Evolutionary conservation across 2,888 invertebrate genomes (phyloP).

Genomic region (Eupithecia vulgata): DNA sequence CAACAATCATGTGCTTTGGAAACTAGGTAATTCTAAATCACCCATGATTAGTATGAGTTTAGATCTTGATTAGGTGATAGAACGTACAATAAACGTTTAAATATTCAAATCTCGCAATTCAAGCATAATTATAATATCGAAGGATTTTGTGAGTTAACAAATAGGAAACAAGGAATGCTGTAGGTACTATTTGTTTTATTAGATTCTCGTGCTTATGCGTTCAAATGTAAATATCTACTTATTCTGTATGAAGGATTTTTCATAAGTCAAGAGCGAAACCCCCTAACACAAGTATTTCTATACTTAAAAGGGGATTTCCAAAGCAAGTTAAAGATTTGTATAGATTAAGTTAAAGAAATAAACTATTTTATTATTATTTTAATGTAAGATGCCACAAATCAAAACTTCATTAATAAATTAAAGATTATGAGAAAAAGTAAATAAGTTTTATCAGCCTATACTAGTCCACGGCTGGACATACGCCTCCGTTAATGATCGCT

Average conservation of each 20-base stretch:
- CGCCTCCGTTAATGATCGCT: too few species aligned
- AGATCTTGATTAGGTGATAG: conserved; percentile 23
- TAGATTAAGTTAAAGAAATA: too few species aligned
- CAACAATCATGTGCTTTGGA: conserved; percentile 21
- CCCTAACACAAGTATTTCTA: too few species aligned
- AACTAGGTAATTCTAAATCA: conserved; percentile 29
- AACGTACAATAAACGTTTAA: conserved; percentile 11
- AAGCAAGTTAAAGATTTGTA: too few species aligned
- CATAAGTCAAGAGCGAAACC: too few species aligned
- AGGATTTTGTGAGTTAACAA: background rate
- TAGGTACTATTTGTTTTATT: too few species aligned
- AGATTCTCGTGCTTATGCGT: background rate
- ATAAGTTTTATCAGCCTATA: too few species aligned
- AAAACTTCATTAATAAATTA: background rate
- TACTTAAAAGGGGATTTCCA: too few species aligned
- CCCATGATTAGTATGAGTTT: conserved; percentile 25
- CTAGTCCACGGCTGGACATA: too few species aligned
- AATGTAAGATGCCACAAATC: background rate
- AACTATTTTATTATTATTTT: too few species aligned
- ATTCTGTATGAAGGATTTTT: too few species aligned
- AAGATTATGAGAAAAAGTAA: background rate
- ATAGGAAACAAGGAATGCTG: background rate
- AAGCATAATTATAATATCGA: background rate
- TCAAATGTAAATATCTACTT: too few species aligned
- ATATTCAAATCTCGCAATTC: background rate